These are phyloP conservation scores for Frankliniella intonsa DNA, from an alignment of 2,888 invertebrate species.

Conservation along the genomic window DNA sequence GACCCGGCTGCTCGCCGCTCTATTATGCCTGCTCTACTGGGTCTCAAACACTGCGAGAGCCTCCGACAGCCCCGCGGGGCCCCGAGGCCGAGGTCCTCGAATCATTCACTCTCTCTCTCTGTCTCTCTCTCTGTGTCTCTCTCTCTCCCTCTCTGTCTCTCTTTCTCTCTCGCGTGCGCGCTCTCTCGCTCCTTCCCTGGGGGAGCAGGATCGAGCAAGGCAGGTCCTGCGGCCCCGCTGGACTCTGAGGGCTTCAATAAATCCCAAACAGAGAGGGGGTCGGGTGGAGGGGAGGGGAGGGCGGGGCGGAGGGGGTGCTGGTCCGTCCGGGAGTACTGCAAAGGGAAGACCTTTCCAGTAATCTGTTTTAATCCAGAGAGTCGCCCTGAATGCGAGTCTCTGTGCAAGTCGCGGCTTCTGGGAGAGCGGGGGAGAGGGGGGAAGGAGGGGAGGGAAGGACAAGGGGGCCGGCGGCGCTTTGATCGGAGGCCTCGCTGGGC, in stretches of 20 bases:
- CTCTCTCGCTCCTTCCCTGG: background rate
- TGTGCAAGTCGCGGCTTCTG: background rate
- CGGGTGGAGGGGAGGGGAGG: too few relatives aligned
- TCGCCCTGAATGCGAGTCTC: background rate
- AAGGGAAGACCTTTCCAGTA: slow-evolving; percentile 1
- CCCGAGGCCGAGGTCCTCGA: background rate
- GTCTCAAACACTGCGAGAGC: background rate
- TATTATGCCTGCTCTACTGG: background rate
- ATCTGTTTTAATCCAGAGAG: slow-evolving; percentile 6
- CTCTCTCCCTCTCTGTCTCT: background rate
- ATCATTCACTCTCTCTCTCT: background rate
- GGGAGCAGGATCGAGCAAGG: too few relatives aligned
- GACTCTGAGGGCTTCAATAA: background rate
- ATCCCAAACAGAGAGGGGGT: background rate
- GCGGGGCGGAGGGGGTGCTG: too few relatives aligned
- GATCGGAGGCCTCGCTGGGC: background rate
- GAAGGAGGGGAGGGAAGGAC: background rate
- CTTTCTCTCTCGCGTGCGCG: background rate
- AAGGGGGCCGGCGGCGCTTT: background rate
- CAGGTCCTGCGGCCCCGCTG: background rate
- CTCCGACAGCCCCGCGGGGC: background rate
- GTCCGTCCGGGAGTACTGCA: background rate
- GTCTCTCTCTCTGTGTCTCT: background rate
- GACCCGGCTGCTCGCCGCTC: background rate
- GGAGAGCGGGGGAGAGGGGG: background rate